Base-by-base conservation (phyloP, 1,140 invertebrate species). In the Scylla paramamosain region DNA sequence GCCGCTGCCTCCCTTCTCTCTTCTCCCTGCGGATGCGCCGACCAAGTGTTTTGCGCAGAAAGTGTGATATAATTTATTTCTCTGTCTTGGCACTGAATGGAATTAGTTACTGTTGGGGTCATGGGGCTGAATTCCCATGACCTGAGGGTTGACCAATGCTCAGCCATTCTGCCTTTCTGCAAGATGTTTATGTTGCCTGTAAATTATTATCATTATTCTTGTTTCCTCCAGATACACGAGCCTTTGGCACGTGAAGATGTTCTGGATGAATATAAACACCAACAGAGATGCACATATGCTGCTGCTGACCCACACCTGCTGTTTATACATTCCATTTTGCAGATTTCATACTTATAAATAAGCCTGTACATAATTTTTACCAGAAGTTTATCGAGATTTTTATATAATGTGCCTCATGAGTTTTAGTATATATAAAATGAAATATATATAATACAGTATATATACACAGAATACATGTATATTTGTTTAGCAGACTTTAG, bases 291-390 rank as follows among this genome's bases (percentile, higher is more conserved):
- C 94, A 95, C 91, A 93, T 92, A 89, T 20, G 94, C 91, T 88
- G 92, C 48, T 87, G 46, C 84, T 82, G 82, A 59, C 90, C 84
- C 83, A 31, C 92, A 91, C 94, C 31, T 95, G 88, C 93, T 94
- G 93, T 94, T 95, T 92, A 92, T 95, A 95, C 94, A 95, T 95
- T 95, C 94, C 94, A 95, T 95, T 91, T 94, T 94, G 77, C 93
- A 94, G 93, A 94, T 94, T 94, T 94, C 93, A 84, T 94, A 94
- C 93, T 32, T 90, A 94, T 94, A 91, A 29, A 94, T 91, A 82
- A 84, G 52, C 32, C 4, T 94, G 94, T 95, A 95, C 82, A 95
- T 95, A 95, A 87, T 95, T 95, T 95, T 95, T 95, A 95, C 83
- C 45, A 84, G 88, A 95, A 92, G 91, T 95, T 95, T 95, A 95